Evolutionary conservation across 1,140 invertebrate genomes (phyloP).

Genomic region (Leptopilina clavipes): DNA sequence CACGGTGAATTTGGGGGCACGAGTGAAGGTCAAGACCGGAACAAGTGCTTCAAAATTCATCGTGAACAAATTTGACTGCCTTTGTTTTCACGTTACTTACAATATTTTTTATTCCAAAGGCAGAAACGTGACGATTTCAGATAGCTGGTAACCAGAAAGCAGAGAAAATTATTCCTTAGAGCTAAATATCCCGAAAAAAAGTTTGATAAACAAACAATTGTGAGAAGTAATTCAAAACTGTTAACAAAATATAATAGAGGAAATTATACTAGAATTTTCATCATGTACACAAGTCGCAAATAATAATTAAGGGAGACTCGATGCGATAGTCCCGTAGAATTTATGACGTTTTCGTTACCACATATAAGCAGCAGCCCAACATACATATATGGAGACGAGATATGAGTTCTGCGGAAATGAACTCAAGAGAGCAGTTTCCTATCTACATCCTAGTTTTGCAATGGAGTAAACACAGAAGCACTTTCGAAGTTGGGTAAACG

Average conservation of each 20-base stretch:
- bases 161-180: too few species aligned
- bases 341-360: constrained; percentile 1
- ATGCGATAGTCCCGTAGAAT: background rate
- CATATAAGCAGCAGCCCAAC: background rate
- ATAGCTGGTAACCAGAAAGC: too few species aligned
- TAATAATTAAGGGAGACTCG: constrained; percentile 8
- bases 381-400: constrained; percentile 40
- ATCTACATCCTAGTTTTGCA: constrained; percentile 44
- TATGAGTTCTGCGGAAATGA: constrained; percentile 49
- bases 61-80: too few species aligned
- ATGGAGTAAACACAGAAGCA: constrained; percentile 50
- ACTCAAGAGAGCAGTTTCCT: constrained; percentile 50
- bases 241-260: background rate
- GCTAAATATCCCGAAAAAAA: too few species aligned
- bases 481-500: constrained; percentile 46
- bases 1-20: too few species aligned
- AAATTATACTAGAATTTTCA: background rate
- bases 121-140: too few species aligned
- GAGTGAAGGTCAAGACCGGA: too few species aligned
- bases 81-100: too few species aligned
- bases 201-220: background rate
- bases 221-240: background rate
- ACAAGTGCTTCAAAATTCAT: too few species aligned
- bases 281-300: background rate
- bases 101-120: too few species aligned